Percentiles rank a stretch among this genome's conserved stretches.
Conservation (phyloP, 2,113 vertebrate species). For the Eolophus roseicapilla region DNA sequence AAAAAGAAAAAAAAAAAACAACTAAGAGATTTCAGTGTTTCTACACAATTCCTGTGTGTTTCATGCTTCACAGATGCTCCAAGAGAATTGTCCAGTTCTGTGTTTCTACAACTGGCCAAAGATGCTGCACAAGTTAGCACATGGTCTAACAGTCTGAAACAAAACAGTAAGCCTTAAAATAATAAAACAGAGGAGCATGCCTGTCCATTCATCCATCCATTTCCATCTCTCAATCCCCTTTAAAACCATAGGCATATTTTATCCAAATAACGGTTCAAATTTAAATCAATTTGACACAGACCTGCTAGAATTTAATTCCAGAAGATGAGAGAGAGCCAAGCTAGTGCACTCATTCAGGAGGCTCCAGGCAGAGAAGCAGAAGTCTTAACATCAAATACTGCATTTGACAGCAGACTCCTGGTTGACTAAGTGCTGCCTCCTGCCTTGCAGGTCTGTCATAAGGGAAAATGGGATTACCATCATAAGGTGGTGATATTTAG, state of each 20-base stretch:
- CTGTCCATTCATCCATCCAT: neutral
- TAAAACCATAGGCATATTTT: neutral
- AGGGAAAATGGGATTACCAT: neutral
- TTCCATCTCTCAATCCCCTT: neutral
- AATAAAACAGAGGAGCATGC: neutral
- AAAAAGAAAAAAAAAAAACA: neutral
- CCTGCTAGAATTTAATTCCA: neutral
- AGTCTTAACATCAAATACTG: neutral
- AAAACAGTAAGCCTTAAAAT: neutral
- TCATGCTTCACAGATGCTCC: neutral
- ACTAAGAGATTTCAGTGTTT: neutral
- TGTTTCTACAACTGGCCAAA: neutral
- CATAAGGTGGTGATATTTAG: neutral
- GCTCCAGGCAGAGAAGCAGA: neutral
- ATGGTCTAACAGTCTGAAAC: neutral
- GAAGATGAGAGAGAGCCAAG: neutral
- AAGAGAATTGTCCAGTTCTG: neutral
- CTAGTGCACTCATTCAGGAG: neutral
- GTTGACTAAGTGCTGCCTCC: neutral
- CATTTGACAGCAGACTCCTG: neutral
- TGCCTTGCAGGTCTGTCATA: neutral
- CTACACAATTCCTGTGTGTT: neutral
- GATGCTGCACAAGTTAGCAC: neutral
- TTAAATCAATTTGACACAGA: neutral
- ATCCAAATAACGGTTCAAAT: neutral